Conservation (phyloP, 2,888 invertebrate genomes). For the Agrotis ipsilon region DNA sequence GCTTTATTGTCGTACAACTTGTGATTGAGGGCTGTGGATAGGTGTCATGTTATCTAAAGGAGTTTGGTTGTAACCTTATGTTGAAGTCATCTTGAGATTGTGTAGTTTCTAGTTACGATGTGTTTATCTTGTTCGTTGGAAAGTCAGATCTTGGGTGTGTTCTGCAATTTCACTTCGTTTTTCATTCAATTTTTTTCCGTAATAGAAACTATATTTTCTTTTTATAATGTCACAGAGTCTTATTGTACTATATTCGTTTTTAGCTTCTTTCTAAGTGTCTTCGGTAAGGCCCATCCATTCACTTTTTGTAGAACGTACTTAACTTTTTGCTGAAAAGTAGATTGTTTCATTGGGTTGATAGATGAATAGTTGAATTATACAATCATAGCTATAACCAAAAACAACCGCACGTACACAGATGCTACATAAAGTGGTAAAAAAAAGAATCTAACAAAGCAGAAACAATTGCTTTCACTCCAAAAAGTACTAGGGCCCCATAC, state of each 20-base stretch:
- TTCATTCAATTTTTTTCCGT: background rate
- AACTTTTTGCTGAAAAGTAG: fast-evolving
- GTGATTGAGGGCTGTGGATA: conserved; percentile 39
- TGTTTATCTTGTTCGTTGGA: background rate
- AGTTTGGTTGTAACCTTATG: conserved; percentile 28
- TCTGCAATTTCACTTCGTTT: background rate
- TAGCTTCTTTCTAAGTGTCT: no score
- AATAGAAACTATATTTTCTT: background rate
- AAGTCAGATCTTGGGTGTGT: background rate
- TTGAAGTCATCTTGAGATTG: conserved; percentile 8
- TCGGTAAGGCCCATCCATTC: background rate
- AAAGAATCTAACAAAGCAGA: background rate
- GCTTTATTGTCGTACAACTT: conserved; percentile 52
- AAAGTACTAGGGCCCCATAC: conserved; percentile 13
- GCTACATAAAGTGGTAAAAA: no score
- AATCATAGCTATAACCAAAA: background rate
- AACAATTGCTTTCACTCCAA: conserved; percentile 28
- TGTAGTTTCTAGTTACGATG: background rate
- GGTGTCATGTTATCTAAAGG: conserved; percentile 31
- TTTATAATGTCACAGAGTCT: background rate
- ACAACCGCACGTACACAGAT: background rate
- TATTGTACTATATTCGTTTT: no score
- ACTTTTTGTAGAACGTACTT: background rate
- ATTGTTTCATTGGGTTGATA: background rate
- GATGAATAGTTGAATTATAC: background rate